phyloP scores from a whole-genome alignment of 2,113 vertebrate genomes.

The Cepphus grylle region DNA sequence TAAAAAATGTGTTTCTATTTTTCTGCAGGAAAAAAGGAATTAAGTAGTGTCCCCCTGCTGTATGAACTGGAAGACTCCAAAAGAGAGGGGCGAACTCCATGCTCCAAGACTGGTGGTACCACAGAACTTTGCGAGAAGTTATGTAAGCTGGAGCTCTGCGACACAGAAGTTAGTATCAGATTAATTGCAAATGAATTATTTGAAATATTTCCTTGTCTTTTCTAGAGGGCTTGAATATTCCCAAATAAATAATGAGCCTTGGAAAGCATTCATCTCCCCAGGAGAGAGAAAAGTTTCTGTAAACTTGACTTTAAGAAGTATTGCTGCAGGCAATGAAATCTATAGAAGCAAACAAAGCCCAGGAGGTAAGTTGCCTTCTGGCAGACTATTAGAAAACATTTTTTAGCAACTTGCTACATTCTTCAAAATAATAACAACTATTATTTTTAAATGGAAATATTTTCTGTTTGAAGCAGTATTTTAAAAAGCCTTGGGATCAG shows the following conservation, averaged over 20 bases:
- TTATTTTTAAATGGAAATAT: slow-evolving; percentile 28
- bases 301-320: slow-evolving; percentile 58
- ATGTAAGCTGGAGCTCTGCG: not conserved
- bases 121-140: slow-evolving; percentile 34
- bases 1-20: slow-evolving; percentile 31
- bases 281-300: slow-evolving; percentile 38
- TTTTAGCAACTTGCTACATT: slow-evolving; percentile 3
- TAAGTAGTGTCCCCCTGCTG: slow-evolving; percentile 23
- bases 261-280: slow-evolving; percentile 44
- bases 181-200: slow-evolving; percentile 26
- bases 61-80: slow-evolving; percentile 25
- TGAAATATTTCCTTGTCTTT: slow-evolving; percentile 5
- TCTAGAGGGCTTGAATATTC: slow-evolving; percentile 8
- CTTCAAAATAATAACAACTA: slow-evolving; percentile 36
- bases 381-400: slow-evolving; percentile 19
- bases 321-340: slow-evolving; percentile 56
- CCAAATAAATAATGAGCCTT: slow-evolving; percentile 47
- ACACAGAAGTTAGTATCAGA: not conserved
- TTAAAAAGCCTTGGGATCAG: not conserved
- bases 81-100: not conserved
- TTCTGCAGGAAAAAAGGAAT: slow-evolving; percentile 11
- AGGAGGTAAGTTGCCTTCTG: slow-evolving; percentile 43
- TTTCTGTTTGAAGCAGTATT: not conserved
- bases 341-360: slow-evolving; percentile 55
- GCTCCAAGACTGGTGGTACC: not conserved